Evolutionary conservation across 2,113 vertebrate species (phyloP).

Genomic region (Neolamprologus kungweensis): DNA sequence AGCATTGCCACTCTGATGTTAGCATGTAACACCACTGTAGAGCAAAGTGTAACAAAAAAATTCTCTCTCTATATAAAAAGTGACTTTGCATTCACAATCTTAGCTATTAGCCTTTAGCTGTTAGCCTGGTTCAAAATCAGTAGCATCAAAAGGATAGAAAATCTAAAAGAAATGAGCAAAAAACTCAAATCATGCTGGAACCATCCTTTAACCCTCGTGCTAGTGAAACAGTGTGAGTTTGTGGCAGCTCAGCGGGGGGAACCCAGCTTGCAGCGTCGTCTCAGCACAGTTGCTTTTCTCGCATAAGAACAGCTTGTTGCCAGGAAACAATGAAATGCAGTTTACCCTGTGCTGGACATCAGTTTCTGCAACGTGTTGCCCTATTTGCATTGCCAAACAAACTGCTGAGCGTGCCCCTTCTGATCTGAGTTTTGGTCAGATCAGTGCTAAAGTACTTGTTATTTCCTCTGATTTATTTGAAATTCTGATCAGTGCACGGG

Average conservation of each 20-base stretch:
- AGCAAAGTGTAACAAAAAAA: background rate
- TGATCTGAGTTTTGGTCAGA: background rate
- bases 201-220: background rate
- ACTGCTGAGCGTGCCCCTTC: background rate
- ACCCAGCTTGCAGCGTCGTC: background rate
- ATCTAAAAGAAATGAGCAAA: background rate
- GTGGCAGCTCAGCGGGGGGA: background rate
- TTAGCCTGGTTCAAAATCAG: background rate
- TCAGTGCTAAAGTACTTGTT: background rate
- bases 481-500: background rate
- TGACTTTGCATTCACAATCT: background rate
- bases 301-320: background rate
- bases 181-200: conserved; percentile 23
- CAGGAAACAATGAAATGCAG: background rate
- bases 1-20: background rate
- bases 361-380: background rate
- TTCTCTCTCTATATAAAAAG: background rate
- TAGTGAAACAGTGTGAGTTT: background rate
- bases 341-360: background rate
- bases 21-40: background rate
- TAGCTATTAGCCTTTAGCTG: background rate
- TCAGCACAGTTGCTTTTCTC: background rate
- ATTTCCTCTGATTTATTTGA: background rate
- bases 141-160: background rate
- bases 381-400: background rate